Percentiles rank a stretch among this genome's conserved stretches.
phyloP scores from a whole-genome alignment of 2,888 invertebrate genomes.

The Noctuana brunneofusca region DNA sequence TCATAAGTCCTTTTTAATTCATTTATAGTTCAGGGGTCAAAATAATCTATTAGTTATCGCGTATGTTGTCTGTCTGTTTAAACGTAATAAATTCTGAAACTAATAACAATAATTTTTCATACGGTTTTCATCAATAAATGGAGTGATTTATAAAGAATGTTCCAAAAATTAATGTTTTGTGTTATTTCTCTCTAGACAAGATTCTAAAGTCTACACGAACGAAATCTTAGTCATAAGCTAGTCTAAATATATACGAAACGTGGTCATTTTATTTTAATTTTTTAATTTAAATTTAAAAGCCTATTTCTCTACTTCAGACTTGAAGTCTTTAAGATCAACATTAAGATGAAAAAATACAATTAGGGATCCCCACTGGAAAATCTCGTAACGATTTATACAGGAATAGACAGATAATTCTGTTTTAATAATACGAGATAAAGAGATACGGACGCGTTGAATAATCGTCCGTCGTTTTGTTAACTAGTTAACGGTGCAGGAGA shows the following conservation, averaged over 20 bases:
- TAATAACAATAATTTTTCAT: no score
- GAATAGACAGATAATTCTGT: conserved; percentile 14
- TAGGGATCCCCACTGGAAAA: conserved; percentile 11
- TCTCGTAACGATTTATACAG: background rate
- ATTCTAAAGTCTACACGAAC: no score
- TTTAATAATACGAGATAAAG: conserved; percentile 22
- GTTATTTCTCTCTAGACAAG: no score
- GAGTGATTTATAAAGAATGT: no score
- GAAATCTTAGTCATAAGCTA: no score
- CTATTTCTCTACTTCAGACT: conserved; percentile 4
- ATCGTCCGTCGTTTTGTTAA: conserved; percentile 67
- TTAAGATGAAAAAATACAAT: conserved; percentile 20
- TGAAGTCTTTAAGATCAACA: conserved; percentile 8
- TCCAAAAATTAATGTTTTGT: no score
- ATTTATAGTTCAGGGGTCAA: conserved; percentile 45
- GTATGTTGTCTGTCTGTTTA: no score
- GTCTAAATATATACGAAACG: conserved; percentile 34
- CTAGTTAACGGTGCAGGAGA: conserved; percentile 67
- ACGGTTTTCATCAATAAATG: no score
- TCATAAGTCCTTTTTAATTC: conserved; percentile 50
- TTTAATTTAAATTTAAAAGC: background rate
- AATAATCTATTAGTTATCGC: conserved; percentile 39
- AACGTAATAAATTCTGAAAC: no score
- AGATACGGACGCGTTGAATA: conserved; percentile 58
- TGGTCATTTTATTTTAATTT: conserved; percentile 13